Evolutionary conservation across 2,797 vertebrate genomes (phyloP).

Genomic region (Ctenosaura bakeri): DNA sequence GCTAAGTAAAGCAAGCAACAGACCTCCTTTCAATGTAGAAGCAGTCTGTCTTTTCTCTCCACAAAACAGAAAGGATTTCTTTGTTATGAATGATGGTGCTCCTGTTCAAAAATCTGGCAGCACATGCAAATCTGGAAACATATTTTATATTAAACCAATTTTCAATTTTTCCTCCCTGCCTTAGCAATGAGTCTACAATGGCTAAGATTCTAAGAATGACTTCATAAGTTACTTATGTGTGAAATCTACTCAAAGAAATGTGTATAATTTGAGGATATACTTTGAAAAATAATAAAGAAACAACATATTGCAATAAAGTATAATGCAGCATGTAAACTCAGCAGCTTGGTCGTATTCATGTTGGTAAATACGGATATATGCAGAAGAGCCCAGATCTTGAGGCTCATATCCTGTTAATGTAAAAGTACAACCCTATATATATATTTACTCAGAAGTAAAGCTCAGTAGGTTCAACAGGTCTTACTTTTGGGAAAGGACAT

Average conservation of each 20-base stretch:
- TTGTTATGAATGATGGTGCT: neutral
- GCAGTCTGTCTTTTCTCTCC: neutral
- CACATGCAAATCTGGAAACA: neutral
- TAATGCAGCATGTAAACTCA: too few species aligned
- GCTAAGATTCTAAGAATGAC: neutral
- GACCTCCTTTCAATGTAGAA: neutral
- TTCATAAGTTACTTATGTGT: neutral
- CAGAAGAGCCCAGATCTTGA: too few species aligned
- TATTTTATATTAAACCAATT: neutral
- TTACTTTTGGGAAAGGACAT: neutral
- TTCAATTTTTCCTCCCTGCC: neutral
- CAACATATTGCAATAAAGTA: too few species aligned
- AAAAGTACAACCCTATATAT: too few species aligned
- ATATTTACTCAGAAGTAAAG: neutral
- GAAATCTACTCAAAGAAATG: neutral
- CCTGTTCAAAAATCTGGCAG: neutral
- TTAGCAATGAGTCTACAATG: neutral
- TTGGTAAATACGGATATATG: too few species aligned
- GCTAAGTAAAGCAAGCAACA: neutral
- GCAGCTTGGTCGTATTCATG: too few species aligned
- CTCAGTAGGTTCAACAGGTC: neutral
- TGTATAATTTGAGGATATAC: neutral
- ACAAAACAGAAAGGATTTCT: neutral
- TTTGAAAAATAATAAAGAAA: neutral
- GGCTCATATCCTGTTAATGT: too few species aligned